Conservation (phyloP, 2,888 invertebrate species). For the Troides helena region DNA sequence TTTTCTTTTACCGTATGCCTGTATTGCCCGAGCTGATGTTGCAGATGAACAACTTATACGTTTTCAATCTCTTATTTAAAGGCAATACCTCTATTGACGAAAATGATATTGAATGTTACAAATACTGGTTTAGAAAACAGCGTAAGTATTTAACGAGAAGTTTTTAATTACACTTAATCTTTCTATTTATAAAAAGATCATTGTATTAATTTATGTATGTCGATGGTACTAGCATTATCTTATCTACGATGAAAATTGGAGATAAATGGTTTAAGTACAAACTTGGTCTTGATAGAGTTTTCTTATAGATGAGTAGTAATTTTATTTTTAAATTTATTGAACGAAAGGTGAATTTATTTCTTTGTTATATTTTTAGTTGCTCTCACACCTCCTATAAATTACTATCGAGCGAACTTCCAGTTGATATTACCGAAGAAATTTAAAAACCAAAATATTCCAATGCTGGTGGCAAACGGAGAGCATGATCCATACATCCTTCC, state of each 20-base stretch:
- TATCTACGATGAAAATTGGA: no score
- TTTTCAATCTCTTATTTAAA: slow-evolving; percentile 59
- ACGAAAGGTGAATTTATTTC: no score
- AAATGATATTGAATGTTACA: slow-evolving; percentile 79
- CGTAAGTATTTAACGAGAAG: slow-evolving; percentile 57
- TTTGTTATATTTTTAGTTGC: slow-evolving; percentile 62
- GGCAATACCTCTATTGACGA: slow-evolving; percentile 54
- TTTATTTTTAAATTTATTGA: no score
- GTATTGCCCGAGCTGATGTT: slow-evolving; percentile 77
- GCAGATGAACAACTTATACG: slow-evolving; percentile 59
- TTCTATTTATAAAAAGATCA: no score
- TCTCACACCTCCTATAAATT: slow-evolving; percentile 78
- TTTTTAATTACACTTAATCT: no score
- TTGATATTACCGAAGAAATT: slow-evolving; percentile 46
- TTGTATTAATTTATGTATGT: no score
- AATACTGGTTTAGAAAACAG: slow-evolving; percentile 79
- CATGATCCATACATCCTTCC: slow-evolving; percentile 62
- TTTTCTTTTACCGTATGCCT: slow-evolving; percentile 79
- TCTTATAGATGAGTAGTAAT: no score
- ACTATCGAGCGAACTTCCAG: slow-evolving; percentile 75
- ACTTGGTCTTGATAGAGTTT: no score
- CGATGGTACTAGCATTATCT: no score
- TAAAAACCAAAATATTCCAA: slow-evolving; percentile 58
- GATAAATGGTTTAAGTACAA: no score
- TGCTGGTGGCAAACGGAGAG: slow-evolving; percentile 67